Base-by-base conservation (phyloP, 2,797 vertebrate species). In the Gadopsis bispinosus region DNA sequence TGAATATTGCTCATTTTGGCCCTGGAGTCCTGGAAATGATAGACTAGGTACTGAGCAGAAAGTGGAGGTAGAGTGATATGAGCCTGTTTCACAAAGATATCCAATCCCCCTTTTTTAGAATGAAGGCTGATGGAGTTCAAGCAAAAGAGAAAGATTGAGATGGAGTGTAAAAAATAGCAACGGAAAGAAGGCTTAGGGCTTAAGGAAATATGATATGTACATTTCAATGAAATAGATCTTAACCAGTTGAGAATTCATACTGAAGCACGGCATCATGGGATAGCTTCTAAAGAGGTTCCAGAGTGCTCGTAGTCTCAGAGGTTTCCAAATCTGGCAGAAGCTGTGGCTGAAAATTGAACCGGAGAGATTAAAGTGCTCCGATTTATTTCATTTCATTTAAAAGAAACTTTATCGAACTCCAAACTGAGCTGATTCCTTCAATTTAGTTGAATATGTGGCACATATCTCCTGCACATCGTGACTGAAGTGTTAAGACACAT, bases 11-110 rank as follows among this genome's bases (percentile, higher is more conserved):
- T 86, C 69, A 79, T 75, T 87, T 64, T 67, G 61, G 43, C 69
- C 60, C 55, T 29, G 3, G 54, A 72, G 53, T 76, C 63, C 26
- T 75, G 64, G 67, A 77, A 83, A 73, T 86, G 65, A 84, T 79
- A 51, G 72, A 76, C 51, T 41, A 54, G 53, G n/a, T 72, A 41
- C n/a, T 20, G 65, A 76, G 67, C 62, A 74, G 69, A 72, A 74
- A 80, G 69, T 54, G 29, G 73, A 81, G 60, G 72, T 58, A 77
- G 63, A 83, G 35, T 79, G 56, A 87, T 77, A 81, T 58, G 56
- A 86, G 54, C 48, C n/a, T 33, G 54, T 85, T 78, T 83, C 71
- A 75, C 16, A 81, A 75, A 89, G 59, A 80, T 75, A 75, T 79
- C 69, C 58, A 69, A 41, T 78, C 53, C 59, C 19, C 37, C 11